Evolutionary conservation across 2,888 invertebrate genomes (phyloP).

Genomic region (Pemphredon lugubris): DNA sequence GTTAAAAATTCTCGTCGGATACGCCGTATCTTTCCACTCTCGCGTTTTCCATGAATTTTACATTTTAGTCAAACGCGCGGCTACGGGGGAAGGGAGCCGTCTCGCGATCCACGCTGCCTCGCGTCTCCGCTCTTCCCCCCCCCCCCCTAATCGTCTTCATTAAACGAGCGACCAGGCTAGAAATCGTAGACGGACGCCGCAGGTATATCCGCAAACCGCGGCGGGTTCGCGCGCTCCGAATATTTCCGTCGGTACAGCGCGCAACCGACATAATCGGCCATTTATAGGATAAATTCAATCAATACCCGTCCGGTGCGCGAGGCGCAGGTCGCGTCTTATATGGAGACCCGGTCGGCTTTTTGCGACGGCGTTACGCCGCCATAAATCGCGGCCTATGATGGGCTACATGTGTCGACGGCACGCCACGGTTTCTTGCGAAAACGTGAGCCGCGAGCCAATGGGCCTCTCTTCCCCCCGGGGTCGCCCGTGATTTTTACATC

Average conservation of each 20-base stretch:
- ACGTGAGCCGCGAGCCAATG: constrained; percentile 78
- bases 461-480: constrained; percentile 36
- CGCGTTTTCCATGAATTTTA: too few relatives aligned
- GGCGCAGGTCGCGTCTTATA: constrained; percentile 72
- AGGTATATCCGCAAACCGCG: too few relatives aligned
- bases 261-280: constrained; percentile 61
- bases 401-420: constrained; percentile 80
- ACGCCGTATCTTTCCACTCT: too few relatives aligned
- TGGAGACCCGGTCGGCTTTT: constrained; percentile 71
- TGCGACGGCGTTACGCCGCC: constrained; percentile 75
- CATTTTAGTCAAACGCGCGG: too few relatives aligned
- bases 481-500: constrained; percentile 73
- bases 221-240: too few relatives aligned
- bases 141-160: too few relatives aligned
- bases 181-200: too few relatives aligned
- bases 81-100: too few relatives aligned
- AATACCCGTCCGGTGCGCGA: constrained; percentile 68
- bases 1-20: too few relatives aligned
- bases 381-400: constrained; percentile 80
- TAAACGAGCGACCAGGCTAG: too few relatives aligned
- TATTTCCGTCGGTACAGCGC: not conserved
- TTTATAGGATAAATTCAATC: constrained; percentile 78
- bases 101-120: too few relatives aligned
- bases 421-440: constrained; percentile 79
- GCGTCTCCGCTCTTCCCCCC: too few relatives aligned